Evolutionary conservation across 2,888 invertebrate genomes (phyloP), one percentile per base, ranked within the genome.

Genomic region (Nebria salina): DNA sequence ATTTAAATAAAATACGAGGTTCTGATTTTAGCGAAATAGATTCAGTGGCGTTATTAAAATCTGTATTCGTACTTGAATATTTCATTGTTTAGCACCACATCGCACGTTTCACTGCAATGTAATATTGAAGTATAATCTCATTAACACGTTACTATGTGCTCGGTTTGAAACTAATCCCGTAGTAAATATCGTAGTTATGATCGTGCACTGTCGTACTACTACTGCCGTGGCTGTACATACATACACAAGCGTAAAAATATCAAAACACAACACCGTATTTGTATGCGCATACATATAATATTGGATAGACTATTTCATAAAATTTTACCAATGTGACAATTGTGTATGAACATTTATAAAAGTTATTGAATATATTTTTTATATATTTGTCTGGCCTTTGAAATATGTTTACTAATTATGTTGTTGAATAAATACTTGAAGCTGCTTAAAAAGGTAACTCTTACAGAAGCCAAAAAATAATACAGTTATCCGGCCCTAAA

Each of bases 71-170:
- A 75, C 43, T 80, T 80, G 66, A 80, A 80, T 80, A 80, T 80
- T 80, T 80, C 75, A 80, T 80, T 75, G 80, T 80, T 75, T 80
- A 75, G 68, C 15, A 68, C 34, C 75, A 73, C 72, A 43, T 65
- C 54, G 75, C 64, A 73, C 74, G 74, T 78, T 74, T 79, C 65
- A 79, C 65, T 66, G 80, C 80, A 75, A 80, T 80, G 80, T 80
- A 80, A 80, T 80, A 80, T 80, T 80, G 80, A 80, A 80, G 80
- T 75, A 80, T 80, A 80, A 80, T 80, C 80, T 75, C 80, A 80
- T 80, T 80, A 80, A 80, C 80, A 80, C 80, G 80, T 80, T 80
- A 80, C 80, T 75, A 80, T 80, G 79, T 75, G 80, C 80, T 43
- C 80, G 75, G 70, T 75, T 80, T 80, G 80, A 75, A 75, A 80